phyloP scores from a whole-genome alignment of 1,140 invertebrate genomes.

The Delia radicum region DNA sequence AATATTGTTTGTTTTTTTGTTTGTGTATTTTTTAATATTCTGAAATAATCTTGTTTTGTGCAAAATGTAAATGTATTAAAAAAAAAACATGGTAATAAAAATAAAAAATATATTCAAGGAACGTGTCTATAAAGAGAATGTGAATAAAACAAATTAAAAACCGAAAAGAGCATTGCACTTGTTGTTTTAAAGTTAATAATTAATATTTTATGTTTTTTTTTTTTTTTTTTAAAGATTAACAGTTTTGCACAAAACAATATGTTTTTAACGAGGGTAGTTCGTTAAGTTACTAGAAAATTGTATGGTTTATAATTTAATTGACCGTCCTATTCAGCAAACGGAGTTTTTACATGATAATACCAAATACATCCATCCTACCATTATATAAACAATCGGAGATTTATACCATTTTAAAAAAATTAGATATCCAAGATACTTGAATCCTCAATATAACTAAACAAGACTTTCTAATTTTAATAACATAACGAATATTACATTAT shows the following conservation, averaged over 20 bases:
- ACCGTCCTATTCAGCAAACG: too few relatives aligned
- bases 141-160: not conserved
- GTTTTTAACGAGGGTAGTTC: not conserved
- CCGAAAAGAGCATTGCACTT: not conserved
- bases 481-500: too few relatives aligned
- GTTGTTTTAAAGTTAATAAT: not conserved
- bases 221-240: not conserved
- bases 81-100: not conserved
- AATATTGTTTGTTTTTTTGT: not conserved
- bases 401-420: too few relatives aligned
- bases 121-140: not conserved
- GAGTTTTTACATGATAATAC: too few relatives aligned
- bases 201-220: not conserved
- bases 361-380: too few relatives aligned
- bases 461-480: too few relatives aligned
- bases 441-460: too few relatives aligned
- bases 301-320: too few relatives aligned
- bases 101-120: not conserved
- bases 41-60: not conserved
- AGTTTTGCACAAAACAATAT: not conserved
- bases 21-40: not conserved
- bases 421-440: too few relatives aligned
- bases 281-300: too few relatives aligned
- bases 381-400: too few relatives aligned
- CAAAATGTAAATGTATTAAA: not conserved